Evolutionary conservation across 92 coral and sea anemone species (phyloP), one percentile per base, ranked within the genome.

Genomic region (Phenganax subtilis): DNA sequence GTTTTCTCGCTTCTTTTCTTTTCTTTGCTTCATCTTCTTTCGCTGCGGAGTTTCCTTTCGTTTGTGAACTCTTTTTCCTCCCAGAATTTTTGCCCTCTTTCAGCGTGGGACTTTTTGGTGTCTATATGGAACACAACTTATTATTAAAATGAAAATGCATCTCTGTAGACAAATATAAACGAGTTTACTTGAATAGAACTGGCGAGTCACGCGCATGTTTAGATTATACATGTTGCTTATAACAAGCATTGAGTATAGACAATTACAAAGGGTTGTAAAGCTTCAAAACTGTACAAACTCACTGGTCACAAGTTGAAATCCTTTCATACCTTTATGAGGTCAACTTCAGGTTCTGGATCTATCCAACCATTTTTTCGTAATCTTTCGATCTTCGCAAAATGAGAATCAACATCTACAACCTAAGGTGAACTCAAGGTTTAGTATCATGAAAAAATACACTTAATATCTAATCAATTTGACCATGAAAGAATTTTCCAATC

Each of bases 371-470:
- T 96, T 81, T 82, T 85, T 65, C 97, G 85, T 17, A 92, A 86
- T 68, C 90, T 97, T 72, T 96, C 92, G 12, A 96, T 84, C 78
- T 88, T 85, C 76, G 85, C 76, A 67, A 96, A 96, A 91, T 85
- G 86, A 52, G 87, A 82, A 86, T 88, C 82, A 12, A 96, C 96
- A 28, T 96, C 97, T 60, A 90, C 99, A 31, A 96, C 92, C 99
- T 93, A 81, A 3, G 37, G 83, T 73, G 52, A 12, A 79, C 12
- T 68, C 51, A 71, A n/a, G 20, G 5, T 68, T 73, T 54, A 16
- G n/a, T 73, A 73, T 30, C 17, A n/a, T 53, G 55, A 20, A 54
- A 73, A 47, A 71, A 37, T 37, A 37, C 47, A 37, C 5, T 37
- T 37, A 37, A 37, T 1, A 37, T 37, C 5, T 5, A 37, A 37